Conservation (phyloP, 2,888 invertebrate species). For the Scaptomyza polygonia region DNA sequence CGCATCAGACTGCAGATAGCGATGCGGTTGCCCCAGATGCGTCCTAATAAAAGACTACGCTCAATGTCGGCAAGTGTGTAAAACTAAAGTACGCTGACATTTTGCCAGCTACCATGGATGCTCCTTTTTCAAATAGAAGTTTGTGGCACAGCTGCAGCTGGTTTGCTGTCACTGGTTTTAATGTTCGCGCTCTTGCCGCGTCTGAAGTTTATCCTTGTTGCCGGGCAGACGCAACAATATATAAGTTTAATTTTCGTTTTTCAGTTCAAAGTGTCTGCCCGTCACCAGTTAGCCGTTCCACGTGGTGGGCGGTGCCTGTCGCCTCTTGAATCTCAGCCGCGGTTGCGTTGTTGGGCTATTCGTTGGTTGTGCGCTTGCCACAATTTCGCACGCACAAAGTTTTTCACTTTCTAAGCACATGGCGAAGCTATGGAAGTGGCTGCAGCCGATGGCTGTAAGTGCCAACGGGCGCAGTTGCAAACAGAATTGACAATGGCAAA, state of each 20-base stretch:
- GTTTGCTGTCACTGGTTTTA: constrained; percentile 70
- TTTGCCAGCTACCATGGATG: constrained; percentile 49
- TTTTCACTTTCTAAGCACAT: constrained; percentile 63
- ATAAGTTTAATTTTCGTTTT: constrained; percentile 76
- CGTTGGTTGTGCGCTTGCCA: constrained; percentile 62
- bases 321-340: constrained; percentile 43
- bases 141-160: constrained; percentile 37
- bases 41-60: constrained; percentile 71
- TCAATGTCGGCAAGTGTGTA: constrained; percentile 75
- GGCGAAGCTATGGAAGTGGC: constrained; percentile 22
- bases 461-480: constrained; percentile 60
- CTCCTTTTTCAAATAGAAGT: constrained; percentile 25
- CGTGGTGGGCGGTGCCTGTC: constrained; percentile 7
- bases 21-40: constrained; percentile 41
- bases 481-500: constrained; percentile 56
- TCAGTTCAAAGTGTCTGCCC: constrained; percentile 55
- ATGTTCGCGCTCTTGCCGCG: constrained; percentile 54
- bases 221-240: constrained; percentile 68
- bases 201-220: constrained; percentile 68
- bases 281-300: constrained; percentile 8
- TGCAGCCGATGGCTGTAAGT: constrained; percentile 43
- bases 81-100: constrained; percentile 73
- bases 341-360: constrained; percentile 48
- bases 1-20: constrained; percentile 37
- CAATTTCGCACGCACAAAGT: constrained; percentile 78